A percentile compares a stretch with the other conserved stretches of the same genome.
These are phyloP conservation scores for Orgyia antiqua DNA, from an alignment of 2,888 invertebrate species.

Conservation along the genomic window DNA sequence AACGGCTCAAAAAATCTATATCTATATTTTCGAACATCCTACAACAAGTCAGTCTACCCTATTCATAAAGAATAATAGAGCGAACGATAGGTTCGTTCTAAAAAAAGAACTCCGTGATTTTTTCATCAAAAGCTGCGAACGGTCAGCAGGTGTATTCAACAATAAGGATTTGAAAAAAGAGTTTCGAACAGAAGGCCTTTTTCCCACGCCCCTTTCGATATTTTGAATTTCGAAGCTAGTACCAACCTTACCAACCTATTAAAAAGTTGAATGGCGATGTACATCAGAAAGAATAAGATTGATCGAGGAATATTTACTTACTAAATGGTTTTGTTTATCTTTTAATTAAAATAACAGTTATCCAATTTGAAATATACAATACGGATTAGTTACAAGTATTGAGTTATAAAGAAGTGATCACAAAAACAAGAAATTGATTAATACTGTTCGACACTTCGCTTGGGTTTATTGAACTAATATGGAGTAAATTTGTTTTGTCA, in stretches of 20 bases:
- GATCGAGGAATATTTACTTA: constrained; percentile 6
- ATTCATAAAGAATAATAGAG: constrained; percentile 49
- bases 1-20: too few relatives aligned
- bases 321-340: background rate
- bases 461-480: background rate
- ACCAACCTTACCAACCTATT: constrained; percentile 19
- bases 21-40: too few relatives aligned
- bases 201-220: constrained; percentile 72
- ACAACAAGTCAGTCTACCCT: constrained; percentile 12
- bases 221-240: constrained; percentile 52
- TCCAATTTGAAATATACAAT: constrained; percentile 1
- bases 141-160: constrained; percentile 74
- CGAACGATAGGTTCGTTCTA: constrained; percentile 52
- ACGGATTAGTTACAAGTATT: background rate
- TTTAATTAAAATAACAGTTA: constrained; percentile 1
- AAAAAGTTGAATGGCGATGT: constrained; percentile 16
- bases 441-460: background rate
- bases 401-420: too few relatives aligned
- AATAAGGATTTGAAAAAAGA: constrained; percentile 71
- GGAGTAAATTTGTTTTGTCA: too few relatives aligned
- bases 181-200: constrained; percentile 72
- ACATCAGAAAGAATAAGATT: constrained; percentile 8
- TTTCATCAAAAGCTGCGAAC: constrained; percentile 73
- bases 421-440: too few relatives aligned
- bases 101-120: constrained; percentile 68